Base-by-base conservation (phyloP, 2,888 invertebrate genomes). In the Leptarthrus brevirostris region DNA sequence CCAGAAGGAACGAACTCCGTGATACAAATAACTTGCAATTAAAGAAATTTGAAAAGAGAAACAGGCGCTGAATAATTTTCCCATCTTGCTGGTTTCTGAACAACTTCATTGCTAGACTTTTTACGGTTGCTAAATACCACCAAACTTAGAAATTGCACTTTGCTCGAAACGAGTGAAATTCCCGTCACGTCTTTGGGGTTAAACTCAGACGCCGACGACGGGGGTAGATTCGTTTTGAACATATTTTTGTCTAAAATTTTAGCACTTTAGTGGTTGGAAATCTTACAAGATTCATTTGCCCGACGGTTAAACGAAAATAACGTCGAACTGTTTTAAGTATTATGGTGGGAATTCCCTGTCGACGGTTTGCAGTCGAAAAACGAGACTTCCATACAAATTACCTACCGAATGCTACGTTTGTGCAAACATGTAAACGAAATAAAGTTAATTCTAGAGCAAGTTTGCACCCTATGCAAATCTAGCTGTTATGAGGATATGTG, bases 1-100 rank as follows among this genome's bases (percentile, higher is more conserved):
- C 34, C n/a, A 61, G 36, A 36, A 8, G 4, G n/a, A 34, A 61
- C 58, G 34, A 10, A 12, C 18, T 61, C 40, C n/a, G n/a, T 61
- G 61, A 40, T 61, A 61, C 61, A 61, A 61, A 61, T 61, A 61
- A 61, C 40, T 40, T 12, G 61, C 61, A 61, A 61, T 61, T 61
- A 61, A 61, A 61, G 61, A 61, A 61, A 61, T 61, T 61, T 40
- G 26, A 20, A 61, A 40, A n/a, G 36, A 61, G 61, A 61, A 61
- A 61, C 61, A 61, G 22, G 20, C 34, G 36, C 36, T 61, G 61
- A 36, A 61, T 61, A 61, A 61, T 61, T 40, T 61, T 40, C 22
- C 36, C 61, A 61, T 61, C 36, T 44, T 4, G 12, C 12, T 61
- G 18, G 4, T 36, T 5, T 12, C 61, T 16, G 61, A 1, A 40